Evolutionary conservation across 2,113 vertebrate species (phyloP).

Genomic region (Grammomys dolichurus): DNA sequence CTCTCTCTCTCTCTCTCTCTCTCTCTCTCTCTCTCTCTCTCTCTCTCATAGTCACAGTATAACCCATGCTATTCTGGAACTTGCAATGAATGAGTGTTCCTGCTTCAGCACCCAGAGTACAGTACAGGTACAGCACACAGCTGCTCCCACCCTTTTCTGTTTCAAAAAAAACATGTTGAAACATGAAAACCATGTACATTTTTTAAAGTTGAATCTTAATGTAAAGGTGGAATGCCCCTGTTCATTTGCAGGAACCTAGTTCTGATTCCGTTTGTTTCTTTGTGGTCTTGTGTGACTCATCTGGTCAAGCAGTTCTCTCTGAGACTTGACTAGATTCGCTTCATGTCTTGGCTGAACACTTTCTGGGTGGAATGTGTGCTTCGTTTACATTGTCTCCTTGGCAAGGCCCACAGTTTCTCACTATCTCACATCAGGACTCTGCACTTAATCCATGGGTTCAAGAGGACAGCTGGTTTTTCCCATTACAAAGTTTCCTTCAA

Average conservation of each 20-base stretch:
- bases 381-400: neutral
- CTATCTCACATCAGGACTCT: neutral
- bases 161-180: slow-evolving; percentile 39
- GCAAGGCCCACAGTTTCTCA: neutral
- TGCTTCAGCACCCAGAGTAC: neutral
- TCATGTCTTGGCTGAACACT: neutral
- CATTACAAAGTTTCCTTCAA: neutral
- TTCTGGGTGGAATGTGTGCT: neutral
- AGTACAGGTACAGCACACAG: neutral
- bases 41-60: neutral
- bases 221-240: neutral
- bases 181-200: neutral
- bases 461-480: neutral
- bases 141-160: neutral
- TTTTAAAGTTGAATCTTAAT: slow-evolving; percentile 15
- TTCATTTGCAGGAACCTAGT: neutral
- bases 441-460: neutral
- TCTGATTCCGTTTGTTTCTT: neutral
- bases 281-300: neutral
- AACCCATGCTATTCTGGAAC: neutral
- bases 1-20: neutral
- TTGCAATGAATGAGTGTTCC: neutral
- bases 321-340: neutral
- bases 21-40: neutral
- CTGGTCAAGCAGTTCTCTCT: slow-evolving; percentile 5